Conservation (phyloP, 2,888 invertebrate species). For the Charanyca ferruginea region DNA sequence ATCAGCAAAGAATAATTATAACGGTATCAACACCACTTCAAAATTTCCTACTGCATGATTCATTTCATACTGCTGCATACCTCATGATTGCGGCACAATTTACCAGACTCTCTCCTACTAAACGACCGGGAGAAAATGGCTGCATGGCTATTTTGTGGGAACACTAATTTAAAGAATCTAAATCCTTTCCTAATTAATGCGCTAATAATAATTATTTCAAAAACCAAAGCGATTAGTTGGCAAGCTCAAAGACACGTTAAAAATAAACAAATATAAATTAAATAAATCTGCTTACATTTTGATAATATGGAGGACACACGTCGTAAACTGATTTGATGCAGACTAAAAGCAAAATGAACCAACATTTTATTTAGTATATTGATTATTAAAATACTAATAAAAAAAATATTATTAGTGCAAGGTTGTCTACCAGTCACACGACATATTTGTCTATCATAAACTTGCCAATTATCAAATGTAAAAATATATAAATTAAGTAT, state of each 20-base stretch:
- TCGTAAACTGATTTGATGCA: constrained; percentile 1
- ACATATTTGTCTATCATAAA: constrained; percentile 7
- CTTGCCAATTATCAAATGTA: background rate
- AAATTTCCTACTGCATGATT: too few relatives aligned
- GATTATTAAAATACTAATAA: constrained; percentile 2
- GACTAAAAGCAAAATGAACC: constrained; percentile 1
- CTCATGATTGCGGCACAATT: too few relatives aligned
- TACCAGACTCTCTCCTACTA: too few relatives aligned
- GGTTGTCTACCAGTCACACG: constrained; percentile 21
- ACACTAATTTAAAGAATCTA: too few relatives aligned
- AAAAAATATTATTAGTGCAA: constrained; percentile 15
- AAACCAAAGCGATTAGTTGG: too few relatives aligned
- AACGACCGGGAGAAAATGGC: too few relatives aligned
- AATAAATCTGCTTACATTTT: constrained; percentile 10
- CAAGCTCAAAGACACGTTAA: background rate
- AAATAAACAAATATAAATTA: constrained; percentile 2
- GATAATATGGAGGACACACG: background rate
- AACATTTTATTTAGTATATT: constrained; percentile 7
- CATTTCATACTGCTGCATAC: too few relatives aligned
- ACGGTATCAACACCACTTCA: too few relatives aligned
- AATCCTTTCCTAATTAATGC: too few relatives aligned
- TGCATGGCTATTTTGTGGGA: too few relatives aligned
- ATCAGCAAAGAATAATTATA: too few relatives aligned
- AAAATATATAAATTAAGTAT: background rate
- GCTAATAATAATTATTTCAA: too few relatives aligned